phyloP scores from a whole-genome alignment of 2,113 vertebrate genomes.

The Chunga burmeisteri region DNA sequence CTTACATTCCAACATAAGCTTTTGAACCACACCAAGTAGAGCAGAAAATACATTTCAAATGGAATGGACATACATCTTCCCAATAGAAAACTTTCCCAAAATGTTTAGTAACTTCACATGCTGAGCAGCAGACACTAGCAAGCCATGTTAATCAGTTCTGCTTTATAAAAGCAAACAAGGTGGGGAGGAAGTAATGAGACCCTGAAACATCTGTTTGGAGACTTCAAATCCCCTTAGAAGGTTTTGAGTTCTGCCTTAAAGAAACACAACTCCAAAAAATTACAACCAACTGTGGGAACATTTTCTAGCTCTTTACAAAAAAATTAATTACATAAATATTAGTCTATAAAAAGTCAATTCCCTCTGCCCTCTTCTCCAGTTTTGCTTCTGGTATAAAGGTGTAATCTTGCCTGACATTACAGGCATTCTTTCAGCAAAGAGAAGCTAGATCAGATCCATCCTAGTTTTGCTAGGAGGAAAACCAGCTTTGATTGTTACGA shows the following conservation, averaged over 20 bases:
- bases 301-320: slow-evolving; percentile 26
- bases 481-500: background rate
- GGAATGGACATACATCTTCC: background rate
- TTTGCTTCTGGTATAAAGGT: slow-evolving; percentile 1
- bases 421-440: background rate
- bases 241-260: slow-evolving; percentile 68
- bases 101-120: background rate
- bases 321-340: slow-evolving; percentile 44
- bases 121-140: background rate
- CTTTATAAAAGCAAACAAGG: slow-evolving; percentile 69
- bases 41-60: slow-evolving; percentile 29
- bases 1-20: background rate
- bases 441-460: background rate
- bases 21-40: background rate
- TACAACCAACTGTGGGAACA: slow-evolving; percentile 37
- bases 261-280: slow-evolving; percentile 56
- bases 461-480: background rate
- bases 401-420: background rate
- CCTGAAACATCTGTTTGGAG: slow-evolving; percentile 58
- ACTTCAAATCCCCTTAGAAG: slow-evolving; percentile 58
- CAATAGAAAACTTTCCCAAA: background rate
- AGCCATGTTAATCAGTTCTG: slow-evolving; percentile 36
- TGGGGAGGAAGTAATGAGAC: slow-evolving; percentile 50
- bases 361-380: background rate
- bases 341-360: slow-evolving; percentile 35